Percentiles rank a stretch among this genome's conserved stretches.
phyloP scores from a whole-genome alignment of 2,113 vertebrate species.

The Alligator sinensis region DNA sequence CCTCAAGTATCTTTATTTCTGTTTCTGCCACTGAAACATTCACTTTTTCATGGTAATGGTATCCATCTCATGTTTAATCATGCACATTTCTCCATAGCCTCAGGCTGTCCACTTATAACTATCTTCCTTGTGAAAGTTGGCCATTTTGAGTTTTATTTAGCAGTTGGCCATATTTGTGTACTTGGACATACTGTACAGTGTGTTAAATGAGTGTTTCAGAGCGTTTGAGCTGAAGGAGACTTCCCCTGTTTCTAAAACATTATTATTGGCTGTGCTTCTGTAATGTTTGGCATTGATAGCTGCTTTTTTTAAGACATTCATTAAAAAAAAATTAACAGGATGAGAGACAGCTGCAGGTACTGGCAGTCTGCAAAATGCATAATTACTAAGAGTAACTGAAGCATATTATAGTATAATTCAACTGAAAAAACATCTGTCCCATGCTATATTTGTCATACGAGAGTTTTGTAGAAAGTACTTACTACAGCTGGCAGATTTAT shows the following conservation, averaged over 20 bases:
- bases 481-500: conserved; percentile 74
- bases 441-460: conserved; percentile 73
- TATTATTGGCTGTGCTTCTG: conserved; percentile 72
- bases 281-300: conserved; percentile 72
- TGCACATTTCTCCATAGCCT: not conserved
- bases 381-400: conserved; percentile 83
- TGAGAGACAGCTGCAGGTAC: conserved; percentile 84
- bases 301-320: conserved; percentile 73
- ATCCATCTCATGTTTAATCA: not conserved
- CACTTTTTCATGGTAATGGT: not conserved
- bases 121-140: not conserved
- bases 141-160: not conserved
- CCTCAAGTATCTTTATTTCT: conserved; percentile 6
- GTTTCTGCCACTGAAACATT: conserved; percentile 38
- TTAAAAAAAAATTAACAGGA: conserved; percentile 73
- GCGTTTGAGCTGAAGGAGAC: conserved; percentile 43
- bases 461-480: conserved; percentile 65
- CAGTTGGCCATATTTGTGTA: not conserved
- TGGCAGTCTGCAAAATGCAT: conserved; percentile 79
- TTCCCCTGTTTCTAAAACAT: conserved; percentile 55
- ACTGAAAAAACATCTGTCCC: conserved; percentile 79
- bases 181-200: not conserved
- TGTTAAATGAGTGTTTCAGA: not conserved
- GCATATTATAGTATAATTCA: conserved; percentile 80
- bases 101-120: not conserved